Evolutionary conservation across 1,140 invertebrate species (phyloP).

Genomic region (Aphidius ervi): DNA sequence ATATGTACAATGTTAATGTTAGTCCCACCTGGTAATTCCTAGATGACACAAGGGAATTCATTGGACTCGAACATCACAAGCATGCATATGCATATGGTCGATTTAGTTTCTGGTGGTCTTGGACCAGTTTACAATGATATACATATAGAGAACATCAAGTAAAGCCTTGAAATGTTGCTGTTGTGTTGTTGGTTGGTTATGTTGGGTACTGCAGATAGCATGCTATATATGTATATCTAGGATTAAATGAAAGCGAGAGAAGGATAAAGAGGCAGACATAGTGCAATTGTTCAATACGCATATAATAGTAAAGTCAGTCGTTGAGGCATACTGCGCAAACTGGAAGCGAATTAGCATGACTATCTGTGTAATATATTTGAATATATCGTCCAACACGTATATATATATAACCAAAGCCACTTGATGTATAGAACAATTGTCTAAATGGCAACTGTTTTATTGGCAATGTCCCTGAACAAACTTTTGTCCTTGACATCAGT

Average conservation of each 20-base stretch:
- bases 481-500: conserved; percentile 29
- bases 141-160: no score
- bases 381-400: conserved; percentile 39
- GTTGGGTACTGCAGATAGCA: background rate
- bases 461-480: conserved; percentile 31
- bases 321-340: conserved; percentile 5
- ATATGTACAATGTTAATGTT: no score
- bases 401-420: conserved; percentile 18
- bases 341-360: conserved; percentile 41
- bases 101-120: no score
- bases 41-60: no score
- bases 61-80: no score
- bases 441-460: conserved; percentile 31
- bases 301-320: conserved; percentile 12
- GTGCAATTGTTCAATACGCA: background rate
- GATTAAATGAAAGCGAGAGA: background rate
- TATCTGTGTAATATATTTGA: conserved; percentile 46
- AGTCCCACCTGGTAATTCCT: no score
- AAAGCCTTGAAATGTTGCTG: no score
- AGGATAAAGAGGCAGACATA: background rate
- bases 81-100: no score
- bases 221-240: background rate
- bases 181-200: no score
- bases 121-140: no score
- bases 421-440: conserved; percentile 28